These are phyloP conservation scores for Ennomos fuscantarius DNA, from an alignment of 2,888 invertebrate species.

Conservation along the genomic window DNA sequence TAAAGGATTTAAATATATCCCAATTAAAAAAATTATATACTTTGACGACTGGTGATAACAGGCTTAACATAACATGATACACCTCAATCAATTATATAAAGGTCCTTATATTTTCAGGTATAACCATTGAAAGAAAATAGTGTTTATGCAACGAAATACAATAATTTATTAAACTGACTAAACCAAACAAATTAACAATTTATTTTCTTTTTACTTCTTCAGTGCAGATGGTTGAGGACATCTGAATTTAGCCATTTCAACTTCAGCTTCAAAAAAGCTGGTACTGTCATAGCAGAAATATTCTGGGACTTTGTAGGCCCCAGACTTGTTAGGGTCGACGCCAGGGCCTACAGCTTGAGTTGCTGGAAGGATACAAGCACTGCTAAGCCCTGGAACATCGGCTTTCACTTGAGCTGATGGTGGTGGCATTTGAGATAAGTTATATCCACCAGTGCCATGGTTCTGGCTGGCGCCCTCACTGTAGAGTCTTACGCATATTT, in stretches of 20 bases:
- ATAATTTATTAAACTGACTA: slow-evolving; percentile 22
- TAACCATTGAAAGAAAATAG: too few relatives aligned
- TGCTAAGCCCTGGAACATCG: slow-evolving; percentile 88
- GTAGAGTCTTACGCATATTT: slow-evolving; percentile 53
- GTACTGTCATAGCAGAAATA: slow-evolving; percentile 92
- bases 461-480: slow-evolving; percentile 52
- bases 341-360: slow-evolving; percentile 88
- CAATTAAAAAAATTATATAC: too few relatives aligned
- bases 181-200: slow-evolving; percentile 5
- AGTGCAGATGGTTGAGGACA: slow-evolving; percentile 90
- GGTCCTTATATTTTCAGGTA: too few relatives aligned
- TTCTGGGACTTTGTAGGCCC: slow-evolving; percentile 94
- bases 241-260: slow-evolving; percentile 92
- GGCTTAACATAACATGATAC: too few relatives aligned
- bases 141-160: slow-evolving; percentile 2
- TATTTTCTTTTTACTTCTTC: slow-evolving; percentile 54
- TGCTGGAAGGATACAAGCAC: slow-evolving; percentile 82
- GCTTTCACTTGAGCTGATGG: slow-evolving; percentile 41
- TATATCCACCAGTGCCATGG: slow-evolving; percentile 38
- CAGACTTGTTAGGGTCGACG: slow-evolving; percentile 87
- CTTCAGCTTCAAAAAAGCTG: slow-evolving; percentile 93
- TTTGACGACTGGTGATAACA: too few relatives aligned
- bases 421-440: slow-evolving; percentile 38
- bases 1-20: too few relatives aligned
- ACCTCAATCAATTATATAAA: too few relatives aligned